A percentile compares a stretch with the other conserved stretches of the same genome.
These are phyloP conservation scores for Pangasianodon gigas DNA, from an alignment of 2,113 vertebrate genomes.

Conservation along the genomic window DNA sequence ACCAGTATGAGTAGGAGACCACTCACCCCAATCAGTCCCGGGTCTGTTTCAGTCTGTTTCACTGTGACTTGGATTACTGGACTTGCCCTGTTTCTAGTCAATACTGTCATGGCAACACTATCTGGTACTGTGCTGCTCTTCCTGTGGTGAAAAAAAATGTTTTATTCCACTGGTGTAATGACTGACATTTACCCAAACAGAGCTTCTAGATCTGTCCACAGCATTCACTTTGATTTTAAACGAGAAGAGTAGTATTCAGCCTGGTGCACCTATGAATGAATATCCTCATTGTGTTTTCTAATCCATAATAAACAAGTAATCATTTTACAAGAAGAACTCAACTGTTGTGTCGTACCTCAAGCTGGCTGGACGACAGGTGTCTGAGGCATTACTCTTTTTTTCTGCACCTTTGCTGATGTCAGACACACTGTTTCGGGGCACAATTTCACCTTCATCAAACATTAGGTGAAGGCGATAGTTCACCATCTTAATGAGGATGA, in stretches of 20 bases:
- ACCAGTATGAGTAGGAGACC: neutral
- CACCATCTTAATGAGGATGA: conserved; percentile 87
- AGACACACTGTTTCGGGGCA: conserved; percentile 75
- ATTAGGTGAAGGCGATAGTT: conserved; percentile 93
- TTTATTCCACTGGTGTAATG: neutral
- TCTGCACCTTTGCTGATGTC: conserved; percentile 76
- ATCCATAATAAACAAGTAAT: neutral
- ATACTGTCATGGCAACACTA: conserved; percentile 74
- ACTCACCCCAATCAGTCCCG: conserved; percentile 75
- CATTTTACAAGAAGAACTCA: neutral
- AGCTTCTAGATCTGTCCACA: neutral
- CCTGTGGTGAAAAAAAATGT: conserved; percentile 55
- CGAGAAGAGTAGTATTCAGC: neutral
- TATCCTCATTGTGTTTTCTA: neutral
- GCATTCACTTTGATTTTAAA: neutral
- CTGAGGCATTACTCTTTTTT: conserved; percentile 74
- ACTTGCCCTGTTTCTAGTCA: conserved; percentile 73
- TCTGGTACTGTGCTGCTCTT: conserved; percentile 80
- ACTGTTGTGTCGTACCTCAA: conserved; percentile 70
- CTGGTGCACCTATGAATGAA: neutral
- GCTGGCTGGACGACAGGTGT: conserved; percentile 65
- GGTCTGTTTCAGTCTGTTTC: conserved; percentile 78
- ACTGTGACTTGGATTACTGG: conserved; percentile 77
- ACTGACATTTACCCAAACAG: neutral
- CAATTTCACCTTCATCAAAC: conserved; percentile 88